Conservation (phyloP, 2,888 invertebrate genomes). For the Folsomia candida region DNA sequence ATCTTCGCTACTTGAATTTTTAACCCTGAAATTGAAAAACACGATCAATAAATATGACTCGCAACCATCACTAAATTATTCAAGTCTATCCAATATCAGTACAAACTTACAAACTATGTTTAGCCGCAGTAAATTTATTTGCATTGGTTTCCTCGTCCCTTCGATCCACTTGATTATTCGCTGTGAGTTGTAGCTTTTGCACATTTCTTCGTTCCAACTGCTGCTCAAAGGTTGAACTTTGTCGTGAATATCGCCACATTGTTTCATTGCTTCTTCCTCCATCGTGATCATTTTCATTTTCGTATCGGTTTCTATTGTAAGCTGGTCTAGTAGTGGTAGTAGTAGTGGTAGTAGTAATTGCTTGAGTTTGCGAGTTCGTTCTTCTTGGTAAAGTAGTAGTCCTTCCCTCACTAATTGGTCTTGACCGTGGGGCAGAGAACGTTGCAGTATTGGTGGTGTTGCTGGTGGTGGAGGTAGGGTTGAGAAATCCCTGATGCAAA, state of each 20-base stretch:
- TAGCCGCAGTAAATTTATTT: too few species aligned
- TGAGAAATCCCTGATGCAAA: neutral
- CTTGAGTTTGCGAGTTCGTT: too few species aligned
- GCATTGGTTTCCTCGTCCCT: too few species aligned
- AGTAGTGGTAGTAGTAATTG: too few species aligned
- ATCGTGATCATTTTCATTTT: neutral
- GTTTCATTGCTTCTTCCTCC: neutral
- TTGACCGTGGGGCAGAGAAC: neutral
- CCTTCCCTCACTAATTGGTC: too few species aligned
- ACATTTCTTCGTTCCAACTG: too few species aligned
- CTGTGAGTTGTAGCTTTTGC: too few species aligned
- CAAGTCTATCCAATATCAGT: neutral
- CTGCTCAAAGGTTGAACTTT: too few species aligned
- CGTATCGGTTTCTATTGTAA: neutral
- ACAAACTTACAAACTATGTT: neutral
- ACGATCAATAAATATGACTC: neutral
- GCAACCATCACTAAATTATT: neutral
- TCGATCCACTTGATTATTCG: too few species aligned
- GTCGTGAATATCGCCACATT: too few species aligned
- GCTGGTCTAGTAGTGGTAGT: neutral
- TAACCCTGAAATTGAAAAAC: neutral
- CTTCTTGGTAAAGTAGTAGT: neutral
- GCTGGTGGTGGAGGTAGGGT: too few species aligned
- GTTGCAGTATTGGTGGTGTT: neutral
- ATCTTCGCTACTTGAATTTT: conserved; percentile 26